Evolutionary conservation across 1,140 invertebrate species (phyloP).

Genomic region (Drosophila triauraria): DNA sequence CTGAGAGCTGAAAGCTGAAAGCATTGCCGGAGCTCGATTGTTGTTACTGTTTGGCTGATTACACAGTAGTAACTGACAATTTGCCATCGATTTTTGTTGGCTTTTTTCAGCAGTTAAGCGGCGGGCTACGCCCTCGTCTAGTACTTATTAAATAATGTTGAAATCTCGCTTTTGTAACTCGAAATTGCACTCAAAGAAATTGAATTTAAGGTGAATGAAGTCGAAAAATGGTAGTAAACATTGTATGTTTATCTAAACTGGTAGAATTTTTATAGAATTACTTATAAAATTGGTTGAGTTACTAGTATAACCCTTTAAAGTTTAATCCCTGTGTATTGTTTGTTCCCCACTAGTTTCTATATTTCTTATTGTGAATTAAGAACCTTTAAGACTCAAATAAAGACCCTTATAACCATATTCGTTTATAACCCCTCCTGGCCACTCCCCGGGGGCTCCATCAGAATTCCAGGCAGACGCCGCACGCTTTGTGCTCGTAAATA

Average conservation of each 20-base stretch:
- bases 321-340: no score
- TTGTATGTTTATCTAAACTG: neutral
- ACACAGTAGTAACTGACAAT: conserved; percentile 79
- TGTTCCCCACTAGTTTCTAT: neutral
- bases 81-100: conserved; percentile 57
- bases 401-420: neutral
- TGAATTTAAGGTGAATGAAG: neutral
- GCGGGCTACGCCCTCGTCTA: conserved; percentile 22
- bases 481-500: conserved; percentile 73
- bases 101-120: conserved; percentile 31
- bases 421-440: neutral
- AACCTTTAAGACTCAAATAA: neutral
- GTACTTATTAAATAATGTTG: conserved; percentile 18
- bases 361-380: no score
- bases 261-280: no score
- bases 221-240: no score
- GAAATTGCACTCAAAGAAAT: conserved; percentile 3
- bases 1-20: conserved; percentile 37
- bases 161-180: conserved; percentile 11
- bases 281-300: no score
- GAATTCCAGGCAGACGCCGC: conserved; percentile 61
- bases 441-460: conserved; percentile 20
- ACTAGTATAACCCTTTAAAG: no score
- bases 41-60: conserved; percentile 62
- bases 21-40: conserved; percentile 38